phyloP scores from a whole-genome alignment of 2,888 invertebrate genomes.

The Tuberolachnus salignus region DNA sequence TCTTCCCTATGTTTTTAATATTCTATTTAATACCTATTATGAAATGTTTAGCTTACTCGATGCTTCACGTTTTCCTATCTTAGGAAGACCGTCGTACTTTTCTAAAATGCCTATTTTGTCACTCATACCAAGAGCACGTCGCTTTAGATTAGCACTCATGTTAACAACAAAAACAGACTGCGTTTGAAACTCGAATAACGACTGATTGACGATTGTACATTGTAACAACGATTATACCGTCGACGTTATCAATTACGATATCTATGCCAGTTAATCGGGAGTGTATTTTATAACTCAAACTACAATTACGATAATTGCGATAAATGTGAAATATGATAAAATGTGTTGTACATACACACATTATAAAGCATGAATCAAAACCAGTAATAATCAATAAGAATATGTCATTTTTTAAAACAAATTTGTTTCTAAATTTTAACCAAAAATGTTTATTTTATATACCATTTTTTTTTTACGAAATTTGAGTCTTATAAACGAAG shows the following conservation, averaged over 20 bases:
- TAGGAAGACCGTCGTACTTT: not conserved
- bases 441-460: too few relatives aligned
- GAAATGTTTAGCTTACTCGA: not conserved
- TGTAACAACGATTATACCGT: not conserved
- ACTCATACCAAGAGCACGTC: not conserved
- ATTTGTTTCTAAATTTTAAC: too few relatives aligned
- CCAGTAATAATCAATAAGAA: too few relatives aligned
- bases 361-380: not conserved
- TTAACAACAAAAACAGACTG: not conserved
- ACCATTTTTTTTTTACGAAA: too few relatives aligned
- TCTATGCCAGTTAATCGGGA: not conserved
- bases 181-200: not conserved
- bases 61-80: not conserved
- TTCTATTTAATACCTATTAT: not conserved
- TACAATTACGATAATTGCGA: too few relatives aligned
- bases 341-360: conserved; percentile 2
- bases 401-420: too few relatives aligned
- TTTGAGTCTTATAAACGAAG: too few relatives aligned
- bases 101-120: not conserved
- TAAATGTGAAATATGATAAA: too few relatives aligned
- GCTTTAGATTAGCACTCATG: not conserved
- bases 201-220: not conserved
- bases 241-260: not conserved
- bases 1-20: not conserved
- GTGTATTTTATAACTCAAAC: too few relatives aligned